Conservation (phyloP, 2,113 vertebrate species). For the Setophaga kirtlandii region DNA sequence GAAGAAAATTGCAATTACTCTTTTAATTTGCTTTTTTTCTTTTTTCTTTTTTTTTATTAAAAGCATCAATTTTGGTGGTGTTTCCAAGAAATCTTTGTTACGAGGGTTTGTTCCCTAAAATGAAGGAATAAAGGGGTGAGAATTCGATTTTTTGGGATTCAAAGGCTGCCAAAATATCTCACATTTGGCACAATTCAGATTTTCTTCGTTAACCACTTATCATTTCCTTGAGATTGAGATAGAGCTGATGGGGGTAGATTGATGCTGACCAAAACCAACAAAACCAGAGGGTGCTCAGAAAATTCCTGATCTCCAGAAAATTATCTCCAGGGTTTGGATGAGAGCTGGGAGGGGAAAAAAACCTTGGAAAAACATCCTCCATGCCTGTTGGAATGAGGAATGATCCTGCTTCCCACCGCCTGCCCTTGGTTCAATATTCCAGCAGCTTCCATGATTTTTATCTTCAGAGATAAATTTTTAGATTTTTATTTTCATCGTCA, state of each 20-base stretch:
- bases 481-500: too few species aligned
- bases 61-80: background rate
- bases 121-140: background rate
- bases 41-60: background rate
- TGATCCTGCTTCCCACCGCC: background rate
- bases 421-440: background rate
- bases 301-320: background rate
- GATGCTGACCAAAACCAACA: background rate
- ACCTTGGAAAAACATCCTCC: background rate
- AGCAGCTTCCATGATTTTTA: background rate
- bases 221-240: background rate
- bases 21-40: background rate
- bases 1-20: background rate
- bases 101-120: background rate
- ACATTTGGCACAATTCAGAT: background rate
- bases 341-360: background rate
- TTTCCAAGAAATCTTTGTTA: conserved; percentile 7
- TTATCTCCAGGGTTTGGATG: background rate
- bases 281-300: background rate
- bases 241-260: background rate
- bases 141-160: background rate
- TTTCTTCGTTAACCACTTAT: background rate
- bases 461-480: too few species aligned
- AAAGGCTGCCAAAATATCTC: background rate
- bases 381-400: background rate